Evolutionary conservation across 2,113 vertebrate species (phyloP), one percentile per base, ranked within the genome.

Genomic region (Embiotoca jacksoni): DNA sequence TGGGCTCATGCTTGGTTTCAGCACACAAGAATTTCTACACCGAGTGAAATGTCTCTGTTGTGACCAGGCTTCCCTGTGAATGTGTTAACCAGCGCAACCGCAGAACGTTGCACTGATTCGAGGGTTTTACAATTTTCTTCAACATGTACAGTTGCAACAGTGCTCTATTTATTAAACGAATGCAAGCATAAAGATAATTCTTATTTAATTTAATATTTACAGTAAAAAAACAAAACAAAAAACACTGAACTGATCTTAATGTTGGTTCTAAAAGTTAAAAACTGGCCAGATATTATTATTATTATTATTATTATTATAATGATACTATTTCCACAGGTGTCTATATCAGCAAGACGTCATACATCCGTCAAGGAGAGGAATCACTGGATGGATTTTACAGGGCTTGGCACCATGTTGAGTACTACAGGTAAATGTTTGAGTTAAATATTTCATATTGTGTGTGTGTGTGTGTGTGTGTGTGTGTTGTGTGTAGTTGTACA

Each of bases 341-440:
- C 2, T 99, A 99, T 82, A 97, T 99, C 94, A 99, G 97, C 92
- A 99, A 96, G 93, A 97, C 97, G 2, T 96, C 96, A 2, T 99
- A 99, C 78, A 98, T 99, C 81, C 98, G 98, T 69, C 97, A 99
- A 91, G 98, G 98, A 85, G 98, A 99, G 57, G 94, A 98, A 70
- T 99, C 98, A 50, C 94, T 99, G 89, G 98, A 99, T 94, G 97
- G 97, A 59, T 99, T 99, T 94, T 99, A 99, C 85, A 95, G 97
- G 88, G 96, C 98, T 0, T 99, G 97, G 97, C 98, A 99, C 93
- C 96, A 98, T 87, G 98, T 99, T 89, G 97, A 98, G 91, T 99
- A 96, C 95, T 99, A 98, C 95, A 97, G 98, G 98, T 99, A 94
- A 82, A 65, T 15, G 16, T 59, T 65, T 52, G 35, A 71, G 6